Evolutionary conservation across 2,113 vertebrate genomes (phyloP).

Genomic region (Gyps fulvus): DNA sequence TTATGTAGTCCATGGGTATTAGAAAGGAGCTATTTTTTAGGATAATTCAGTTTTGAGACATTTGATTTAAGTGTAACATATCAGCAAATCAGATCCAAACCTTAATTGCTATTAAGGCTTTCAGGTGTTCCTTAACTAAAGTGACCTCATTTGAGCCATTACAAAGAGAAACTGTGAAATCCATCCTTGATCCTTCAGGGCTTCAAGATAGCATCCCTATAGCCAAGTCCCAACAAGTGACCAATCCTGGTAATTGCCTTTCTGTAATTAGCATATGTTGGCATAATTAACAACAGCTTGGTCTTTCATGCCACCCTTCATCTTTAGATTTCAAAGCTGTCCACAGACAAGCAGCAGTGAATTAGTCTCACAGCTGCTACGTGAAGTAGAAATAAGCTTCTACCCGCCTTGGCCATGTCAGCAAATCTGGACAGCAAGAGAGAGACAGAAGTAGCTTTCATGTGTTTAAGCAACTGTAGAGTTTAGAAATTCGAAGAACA

Average conservation of each 20-base stretch:
- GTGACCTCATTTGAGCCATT: neutral
- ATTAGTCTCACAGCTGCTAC: neutral
- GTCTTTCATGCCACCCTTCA: neutral
- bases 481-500: neutral
- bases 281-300: neutral
- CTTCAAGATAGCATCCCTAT: neutral
- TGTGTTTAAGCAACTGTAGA: neutral
- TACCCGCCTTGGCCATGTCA: neutral
- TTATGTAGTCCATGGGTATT: neutral
- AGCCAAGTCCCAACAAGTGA: neutral
- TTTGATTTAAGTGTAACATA: neutral
- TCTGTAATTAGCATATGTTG: neutral
- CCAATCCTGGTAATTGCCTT: neutral
- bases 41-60: neutral
- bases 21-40: neutral
- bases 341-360: neutral
- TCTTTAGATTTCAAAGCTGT: constrained; percentile 5
- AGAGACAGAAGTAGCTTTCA: neutral
- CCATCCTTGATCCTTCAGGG: neutral
- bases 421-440: neutral
- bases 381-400: neutral
- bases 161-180: neutral
- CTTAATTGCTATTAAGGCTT: neutral
- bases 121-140: neutral
- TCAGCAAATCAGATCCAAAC: neutral